These are phyloP conservation scores for Synanceia verrucosa DNA, from an alignment of 2,797 vertebrate species.

Conservation along the genomic window DNA sequence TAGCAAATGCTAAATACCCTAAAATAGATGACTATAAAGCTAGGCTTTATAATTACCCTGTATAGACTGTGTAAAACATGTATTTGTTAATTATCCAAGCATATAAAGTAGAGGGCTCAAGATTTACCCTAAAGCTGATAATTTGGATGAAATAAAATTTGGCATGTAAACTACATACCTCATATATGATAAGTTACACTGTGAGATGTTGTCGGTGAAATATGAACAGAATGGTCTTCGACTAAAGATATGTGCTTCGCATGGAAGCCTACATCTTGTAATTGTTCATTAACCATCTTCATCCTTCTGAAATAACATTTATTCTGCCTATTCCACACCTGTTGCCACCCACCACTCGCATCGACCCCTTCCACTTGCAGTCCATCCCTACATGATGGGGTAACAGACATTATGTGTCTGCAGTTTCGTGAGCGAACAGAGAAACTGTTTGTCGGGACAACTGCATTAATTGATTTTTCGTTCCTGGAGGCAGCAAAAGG, in stretches of 20 bases:
- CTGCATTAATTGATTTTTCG: conserved; percentile 48
- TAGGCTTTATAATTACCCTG: no score
- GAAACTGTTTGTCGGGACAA: conserved; percentile 30
- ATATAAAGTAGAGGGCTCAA: no score
- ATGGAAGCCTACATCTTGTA: no score
- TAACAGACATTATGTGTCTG: background rate
- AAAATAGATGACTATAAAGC: background rate
- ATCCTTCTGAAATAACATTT: no score
- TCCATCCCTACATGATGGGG: background rate
- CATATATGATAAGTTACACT: background rate
- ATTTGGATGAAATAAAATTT: background rate
- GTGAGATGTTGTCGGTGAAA: background rate
- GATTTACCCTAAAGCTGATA: no score
- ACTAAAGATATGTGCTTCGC: no score
- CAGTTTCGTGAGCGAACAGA: conserved; percentile 14
- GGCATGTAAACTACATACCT: background rate
- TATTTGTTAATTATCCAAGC: no score
- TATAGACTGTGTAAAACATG: no score
- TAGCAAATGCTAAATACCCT: background rate
- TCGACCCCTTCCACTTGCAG: no score
- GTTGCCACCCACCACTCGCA: no score
- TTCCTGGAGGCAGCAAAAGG: conserved; percentile 40
- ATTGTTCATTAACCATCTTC: no score
- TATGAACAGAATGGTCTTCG: background rate
- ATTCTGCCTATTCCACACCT: background rate